Base-by-base conservation (phyloP, 2,113 vertebrate species). In the Diglossa brunneiventris region DNA sequence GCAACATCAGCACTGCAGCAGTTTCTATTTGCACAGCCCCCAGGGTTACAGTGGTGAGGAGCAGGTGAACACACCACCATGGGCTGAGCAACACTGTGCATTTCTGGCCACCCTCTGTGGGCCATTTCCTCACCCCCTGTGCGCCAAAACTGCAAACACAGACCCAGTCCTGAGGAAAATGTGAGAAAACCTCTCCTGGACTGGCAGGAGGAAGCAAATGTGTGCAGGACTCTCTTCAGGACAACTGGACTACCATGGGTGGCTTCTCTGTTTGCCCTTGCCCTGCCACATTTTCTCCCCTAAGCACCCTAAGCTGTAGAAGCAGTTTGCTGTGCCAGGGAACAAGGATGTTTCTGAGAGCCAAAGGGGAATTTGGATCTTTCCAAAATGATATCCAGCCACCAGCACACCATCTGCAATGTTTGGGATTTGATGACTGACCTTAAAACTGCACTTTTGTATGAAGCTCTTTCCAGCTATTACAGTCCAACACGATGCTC, bases 131-230 rank as follows among this genome's bases (percentile, higher is more conserved):
- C n/a, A 84, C 7, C 12, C 6, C 2, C 9, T 35, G 12, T 28
- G 50, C 37, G 37, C 11, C 63, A 55, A 1, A 27, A 31, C 13
- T n/a, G 17, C 7, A 10, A n/a, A 6, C 22, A 27, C 0, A 0
- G 19, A 37, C 10, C 15, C 19, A 15, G 3, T 15, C 52, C 50
- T 35, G 20, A 59, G 23, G 9, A 83, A 75, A 75, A 59, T 5
- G 4, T 41, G 21, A 46, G 35, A 56, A 7, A 70, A 30, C 4
- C 5, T 42, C 8, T 50, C 30, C 35, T 28, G 20, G 9, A 26
- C 47, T 22, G n/a, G 11, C 22, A 73, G 0, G 2, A 56, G 15
- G 17, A 33, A 68, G 5, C 19, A 19, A 17, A 19, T 1, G 0
- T 49, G 8, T 31, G 11, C 31, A 39, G 7, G 47, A 11, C 5